Conservation (phyloP, 2,888 invertebrate genomes). For the Alviniconcha strummeri region DNA sequence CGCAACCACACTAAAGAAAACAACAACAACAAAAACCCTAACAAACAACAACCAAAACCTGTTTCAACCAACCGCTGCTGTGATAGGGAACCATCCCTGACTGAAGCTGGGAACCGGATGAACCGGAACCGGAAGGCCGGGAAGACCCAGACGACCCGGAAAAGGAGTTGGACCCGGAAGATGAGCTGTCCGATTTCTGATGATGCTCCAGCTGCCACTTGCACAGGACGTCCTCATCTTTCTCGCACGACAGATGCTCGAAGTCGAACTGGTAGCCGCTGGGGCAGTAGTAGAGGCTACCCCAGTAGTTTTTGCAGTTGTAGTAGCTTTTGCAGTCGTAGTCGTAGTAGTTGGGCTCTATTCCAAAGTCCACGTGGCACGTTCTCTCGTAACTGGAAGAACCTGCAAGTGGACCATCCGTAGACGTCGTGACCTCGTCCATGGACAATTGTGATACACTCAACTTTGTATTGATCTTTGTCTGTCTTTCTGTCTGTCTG, state of each 20-base stretch:
- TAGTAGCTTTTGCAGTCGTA: conserved; percentile 27
- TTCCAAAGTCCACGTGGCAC: conserved; percentile 18
- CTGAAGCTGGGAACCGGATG: not conserved
- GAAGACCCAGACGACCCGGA: not conserved
- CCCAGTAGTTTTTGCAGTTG: conserved; percentile 28
- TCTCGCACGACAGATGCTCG: not conserved
- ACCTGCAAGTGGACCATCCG: not conserved
- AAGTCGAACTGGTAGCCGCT: conserved; percentile 23
- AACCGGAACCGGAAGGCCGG: not conserved
- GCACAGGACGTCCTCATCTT: conserved; percentile 5
- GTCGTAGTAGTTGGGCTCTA: conserved; percentile 30
- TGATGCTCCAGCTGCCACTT: not conserved
- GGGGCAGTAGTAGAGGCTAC: conserved; percentile 12
- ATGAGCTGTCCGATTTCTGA: not conserved
- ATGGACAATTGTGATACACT: not conserved
- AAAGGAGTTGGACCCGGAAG: not conserved
- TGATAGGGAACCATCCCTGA: not conserved
- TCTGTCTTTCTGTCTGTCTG: conserved; percentile 1
- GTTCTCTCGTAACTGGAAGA: not conserved
- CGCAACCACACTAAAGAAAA: not conserved
- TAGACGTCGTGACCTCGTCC: not conserved
- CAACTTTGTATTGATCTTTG: not conserved
- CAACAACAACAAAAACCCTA: not conserved
- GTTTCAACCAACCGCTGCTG: not conserved
- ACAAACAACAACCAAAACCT: not conserved